Percentiles rank a stretch among this genome's conserved stretches.
These are phyloP conservation scores for Sebastes vulpes DNA, from an alignment of 2,797 vertebrate genomes.

Conservation along the genomic window DNA sequence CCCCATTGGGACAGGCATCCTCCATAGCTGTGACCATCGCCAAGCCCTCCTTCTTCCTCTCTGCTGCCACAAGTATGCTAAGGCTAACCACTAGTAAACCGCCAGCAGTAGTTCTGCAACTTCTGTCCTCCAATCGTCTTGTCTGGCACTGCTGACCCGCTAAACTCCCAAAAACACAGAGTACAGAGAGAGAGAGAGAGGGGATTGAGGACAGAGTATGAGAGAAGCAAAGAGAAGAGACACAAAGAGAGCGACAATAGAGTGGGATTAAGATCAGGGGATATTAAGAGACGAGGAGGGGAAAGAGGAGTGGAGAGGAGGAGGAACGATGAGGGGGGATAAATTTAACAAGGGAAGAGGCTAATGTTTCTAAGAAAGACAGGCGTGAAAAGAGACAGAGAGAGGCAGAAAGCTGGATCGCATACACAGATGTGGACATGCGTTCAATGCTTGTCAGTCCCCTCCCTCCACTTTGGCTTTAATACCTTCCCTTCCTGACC, in stretches of 20 bases:
- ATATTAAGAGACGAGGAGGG: constrained; percentile 27
- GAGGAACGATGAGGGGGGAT: constrained; percentile 14
- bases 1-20: constrained; percentile 77
- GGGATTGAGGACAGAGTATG: constrained; percentile 27
- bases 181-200: not conserved
- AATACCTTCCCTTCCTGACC: constrained; percentile 63
- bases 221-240: constrained; percentile 21
- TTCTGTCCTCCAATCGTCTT: constrained; percentile 62
- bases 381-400: constrained; percentile 34
- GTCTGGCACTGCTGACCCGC: constrained; percentile 51
- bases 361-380: constrained; percentile 33
- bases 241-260: constrained; percentile 51
- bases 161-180: constrained; percentile 47
- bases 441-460: constrained; percentile 48
- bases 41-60: constrained; percentile 55
- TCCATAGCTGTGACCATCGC: constrained; percentile 81
- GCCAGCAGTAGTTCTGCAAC: constrained; percentile 50
- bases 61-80: constrained; percentile 64
- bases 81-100: constrained; percentile 60
- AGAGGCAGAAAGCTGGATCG: constrained; percentile 39
- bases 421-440: constrained; percentile 73
- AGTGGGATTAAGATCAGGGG: constrained; percentile 58
- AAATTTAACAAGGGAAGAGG: constrained; percentile 3
- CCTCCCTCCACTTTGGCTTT: constrained; percentile 70
- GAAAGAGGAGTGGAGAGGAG: not conserved